Percentiles rank a stretch among this genome's conserved stretches.
These are phyloP conservation scores for Vulpes vulpes DNA, from an alignment of 2,113 vertebrate species.

Conservation along the genomic window DNA sequence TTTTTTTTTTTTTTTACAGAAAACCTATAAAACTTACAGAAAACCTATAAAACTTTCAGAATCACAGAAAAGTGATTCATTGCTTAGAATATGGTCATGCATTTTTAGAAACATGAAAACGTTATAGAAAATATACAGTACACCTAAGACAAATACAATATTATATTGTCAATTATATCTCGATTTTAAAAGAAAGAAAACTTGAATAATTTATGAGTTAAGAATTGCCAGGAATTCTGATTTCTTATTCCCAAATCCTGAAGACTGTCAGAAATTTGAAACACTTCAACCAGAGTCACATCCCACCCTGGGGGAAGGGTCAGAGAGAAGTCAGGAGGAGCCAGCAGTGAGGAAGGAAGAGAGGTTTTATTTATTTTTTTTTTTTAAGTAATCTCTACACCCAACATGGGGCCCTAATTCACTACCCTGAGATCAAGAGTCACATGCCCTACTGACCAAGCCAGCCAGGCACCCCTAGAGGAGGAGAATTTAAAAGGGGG, in stretches of 20 bases:
- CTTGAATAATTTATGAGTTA: neutral
- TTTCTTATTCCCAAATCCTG: neutral
- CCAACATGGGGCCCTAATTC: neutral
- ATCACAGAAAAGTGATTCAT: neutral
- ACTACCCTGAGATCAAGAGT: neutral
- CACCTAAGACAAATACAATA: neutral
- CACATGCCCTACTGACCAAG: neutral
- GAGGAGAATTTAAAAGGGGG: neutral
- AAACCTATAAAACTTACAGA: neutral
- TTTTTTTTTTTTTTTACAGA: neutral
- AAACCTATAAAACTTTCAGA: neutral
- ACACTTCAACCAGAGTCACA: neutral
- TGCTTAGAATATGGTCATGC: neutral
- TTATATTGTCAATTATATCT: neutral
- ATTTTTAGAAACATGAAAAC: constrained; percentile 13
- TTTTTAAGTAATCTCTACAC: neutral
- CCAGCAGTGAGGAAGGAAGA: too few species aligned
- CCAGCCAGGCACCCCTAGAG: neutral
- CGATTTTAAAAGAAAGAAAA: neutral
- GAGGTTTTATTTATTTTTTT: neutral
- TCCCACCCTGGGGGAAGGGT: neutral
- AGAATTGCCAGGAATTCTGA: neutral
- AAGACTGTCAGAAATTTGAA: neutral
- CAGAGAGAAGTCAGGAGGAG: neutral
- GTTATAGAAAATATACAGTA: neutral